Conservation (phyloP, 2,888 invertebrate genomes). For the Morpho helenor region DNA sequence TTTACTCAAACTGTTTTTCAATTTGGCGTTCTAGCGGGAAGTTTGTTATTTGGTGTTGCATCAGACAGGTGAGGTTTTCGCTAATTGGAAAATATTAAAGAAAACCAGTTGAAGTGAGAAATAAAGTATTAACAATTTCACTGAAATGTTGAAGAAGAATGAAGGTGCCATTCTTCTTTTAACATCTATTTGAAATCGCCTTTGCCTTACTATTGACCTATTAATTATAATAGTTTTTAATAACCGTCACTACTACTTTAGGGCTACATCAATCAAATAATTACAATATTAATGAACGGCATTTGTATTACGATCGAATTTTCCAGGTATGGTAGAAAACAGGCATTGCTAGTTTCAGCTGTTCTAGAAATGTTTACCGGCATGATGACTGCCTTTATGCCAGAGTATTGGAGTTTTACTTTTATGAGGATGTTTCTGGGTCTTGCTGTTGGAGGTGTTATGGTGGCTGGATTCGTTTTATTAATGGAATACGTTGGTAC, state of each 20-base stretch:
- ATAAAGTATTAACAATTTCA: too few species aligned
- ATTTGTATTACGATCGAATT: neutral
- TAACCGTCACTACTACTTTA: too few species aligned
- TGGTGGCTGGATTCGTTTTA: constrained; percentile 79
- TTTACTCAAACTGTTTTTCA: constrained; percentile 86
- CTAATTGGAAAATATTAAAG: neutral
- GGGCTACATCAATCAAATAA: too few species aligned
- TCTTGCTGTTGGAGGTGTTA: constrained; percentile 87
- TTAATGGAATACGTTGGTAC: constrained; percentile 82
- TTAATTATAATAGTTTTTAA: too few species aligned
- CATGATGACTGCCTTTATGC: constrained; percentile 82
- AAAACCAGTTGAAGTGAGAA: too few species aligned
- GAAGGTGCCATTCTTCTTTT: too few species aligned
- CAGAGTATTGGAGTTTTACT: constrained; percentile 81
- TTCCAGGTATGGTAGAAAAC: constrained; percentile 85
- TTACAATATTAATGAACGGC: too few species aligned
- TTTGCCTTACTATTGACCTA: too few species aligned
- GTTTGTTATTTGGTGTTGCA: constrained; percentile 83
- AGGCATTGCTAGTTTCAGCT: constrained; percentile 83
- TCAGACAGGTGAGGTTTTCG: constrained; percentile 81
- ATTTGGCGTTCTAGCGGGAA: constrained; percentile 85
- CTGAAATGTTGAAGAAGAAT: too few species aligned
- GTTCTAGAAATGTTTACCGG: constrained; percentile 84
- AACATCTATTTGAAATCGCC: too few species aligned
- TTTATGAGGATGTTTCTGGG: constrained; percentile 83